Percentiles rank a stretch among this genome's conserved stretches.
Evolutionary conservation across 2,797 vertebrate genomes (phyloP).

Genomic region (Novumbra hubbsi): DNA sequence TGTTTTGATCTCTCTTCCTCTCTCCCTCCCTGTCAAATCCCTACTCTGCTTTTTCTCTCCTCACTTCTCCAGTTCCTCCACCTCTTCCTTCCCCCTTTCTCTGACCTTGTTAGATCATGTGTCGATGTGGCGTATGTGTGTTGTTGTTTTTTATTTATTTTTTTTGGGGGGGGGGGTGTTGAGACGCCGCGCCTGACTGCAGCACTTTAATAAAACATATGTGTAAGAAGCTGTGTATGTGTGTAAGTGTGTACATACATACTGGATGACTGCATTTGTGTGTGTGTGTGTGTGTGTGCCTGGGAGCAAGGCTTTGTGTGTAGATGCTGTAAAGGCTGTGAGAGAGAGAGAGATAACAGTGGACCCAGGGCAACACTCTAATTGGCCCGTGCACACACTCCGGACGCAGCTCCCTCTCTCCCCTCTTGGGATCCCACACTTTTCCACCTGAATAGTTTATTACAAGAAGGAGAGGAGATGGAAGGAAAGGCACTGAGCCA

Average conservation of each 20-base stretch:
- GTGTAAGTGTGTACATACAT: background rate
- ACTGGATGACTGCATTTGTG: background rate
- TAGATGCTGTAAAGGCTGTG: constrained; percentile 55
- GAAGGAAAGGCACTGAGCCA: background rate
- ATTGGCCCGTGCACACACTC: constrained; percentile 62
- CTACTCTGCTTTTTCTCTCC: background rate
- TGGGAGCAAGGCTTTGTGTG: constrained; percentile 52
- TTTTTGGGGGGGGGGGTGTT: background rate
- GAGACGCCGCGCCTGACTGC: background rate
- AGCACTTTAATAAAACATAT: constrained; percentile 6
- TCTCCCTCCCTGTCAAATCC: background rate
- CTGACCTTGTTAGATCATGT: constrained; percentile 60
- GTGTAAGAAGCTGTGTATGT: background rate
- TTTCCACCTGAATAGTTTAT: background rate
- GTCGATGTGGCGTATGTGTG: constrained; percentile 15
- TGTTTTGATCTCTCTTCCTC: background rate
- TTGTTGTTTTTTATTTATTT: no score
- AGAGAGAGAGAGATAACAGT: constrained; percentile 63
- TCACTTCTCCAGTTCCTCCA: background rate
- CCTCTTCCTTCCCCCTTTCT: constrained; percentile 21
- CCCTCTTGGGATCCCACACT: background rate
- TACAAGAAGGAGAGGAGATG: background rate
- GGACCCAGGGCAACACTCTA: constrained; percentile 59
- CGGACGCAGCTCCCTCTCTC: constrained; percentile 34
- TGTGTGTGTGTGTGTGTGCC: constrained; percentile 7